Percentiles rank a stretch among this genome's conserved stretches.
Evolutionary conservation across 2,113 vertebrate genomes (phyloP).

Genomic region (Chamaea fasciata): DNA sequence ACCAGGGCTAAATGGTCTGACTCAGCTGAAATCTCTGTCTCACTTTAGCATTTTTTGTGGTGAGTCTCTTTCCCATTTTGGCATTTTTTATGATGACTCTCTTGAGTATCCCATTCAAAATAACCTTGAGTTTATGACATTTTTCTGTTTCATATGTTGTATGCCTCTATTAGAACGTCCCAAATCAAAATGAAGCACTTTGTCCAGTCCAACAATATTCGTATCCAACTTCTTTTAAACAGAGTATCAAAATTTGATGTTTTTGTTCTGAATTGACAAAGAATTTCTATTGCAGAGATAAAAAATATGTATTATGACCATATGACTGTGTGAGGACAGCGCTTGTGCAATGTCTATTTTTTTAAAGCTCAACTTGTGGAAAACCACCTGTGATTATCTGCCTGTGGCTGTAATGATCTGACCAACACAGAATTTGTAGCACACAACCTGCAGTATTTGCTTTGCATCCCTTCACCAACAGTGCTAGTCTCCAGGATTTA

Average conservation of each 20-base stretch:
- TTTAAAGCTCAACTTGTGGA: background rate
- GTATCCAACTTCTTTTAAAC: background rate
- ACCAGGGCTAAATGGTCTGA: background rate
- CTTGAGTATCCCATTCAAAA: background rate
- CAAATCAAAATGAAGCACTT: conserved; percentile 23
- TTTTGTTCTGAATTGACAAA: background rate
- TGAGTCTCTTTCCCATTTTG: background rate
- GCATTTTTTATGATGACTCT: background rate
- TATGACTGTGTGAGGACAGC: background rate
- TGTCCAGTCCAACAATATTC: background rate
- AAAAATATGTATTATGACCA: background rate
- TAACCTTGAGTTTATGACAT: background rate
- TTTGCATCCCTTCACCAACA: background rate
- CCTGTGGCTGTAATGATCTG: background rate
- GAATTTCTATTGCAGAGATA: background rate
- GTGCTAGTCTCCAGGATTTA: background rate
- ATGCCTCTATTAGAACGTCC: background rate
- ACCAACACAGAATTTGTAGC: background rate
- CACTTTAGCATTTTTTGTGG: background rate
- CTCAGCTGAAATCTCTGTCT: background rate
- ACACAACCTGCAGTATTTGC: background rate
- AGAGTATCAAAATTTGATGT: background rate
- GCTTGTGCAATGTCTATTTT: background rate
- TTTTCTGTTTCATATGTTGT: background rate
- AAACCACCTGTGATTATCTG: background rate